These are phyloP conservation scores for Saguinus midas DNA, from an alignment of 2,113 vertebrate species.

Conservation along the genomic window DNA sequence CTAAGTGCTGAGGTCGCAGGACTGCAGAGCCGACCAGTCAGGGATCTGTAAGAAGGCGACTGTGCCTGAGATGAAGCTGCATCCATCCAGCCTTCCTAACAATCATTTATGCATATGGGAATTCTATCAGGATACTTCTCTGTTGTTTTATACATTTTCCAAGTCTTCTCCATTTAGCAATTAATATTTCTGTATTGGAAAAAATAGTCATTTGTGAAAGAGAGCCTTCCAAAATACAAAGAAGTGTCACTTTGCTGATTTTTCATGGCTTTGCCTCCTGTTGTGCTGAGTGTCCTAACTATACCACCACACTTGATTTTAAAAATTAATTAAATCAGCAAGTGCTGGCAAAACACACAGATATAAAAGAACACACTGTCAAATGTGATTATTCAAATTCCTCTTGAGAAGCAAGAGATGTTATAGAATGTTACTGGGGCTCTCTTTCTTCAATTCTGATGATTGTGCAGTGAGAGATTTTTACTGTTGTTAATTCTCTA, in stretches of 20 bases:
- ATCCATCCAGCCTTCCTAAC: neutral
- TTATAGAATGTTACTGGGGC: too few species aligned
- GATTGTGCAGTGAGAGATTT: neutral
- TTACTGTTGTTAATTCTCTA: neutral
- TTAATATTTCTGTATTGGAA: neutral
- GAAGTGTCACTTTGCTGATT: constrained; percentile 18
- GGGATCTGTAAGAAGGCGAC: neutral
- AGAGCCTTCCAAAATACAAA: neutral
- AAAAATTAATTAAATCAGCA: constrained; percentile 41
- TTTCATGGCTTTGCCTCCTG: neutral
- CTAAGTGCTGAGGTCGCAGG: neutral
- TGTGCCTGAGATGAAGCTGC: neutral
- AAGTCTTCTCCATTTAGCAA: neutral
- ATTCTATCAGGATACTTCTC: neutral
- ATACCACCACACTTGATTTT: neutral
- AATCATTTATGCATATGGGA: neutral
- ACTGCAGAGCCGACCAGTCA: neutral
- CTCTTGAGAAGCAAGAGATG: neutral
- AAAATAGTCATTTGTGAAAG: neutral
- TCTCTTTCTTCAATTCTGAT: neutral
- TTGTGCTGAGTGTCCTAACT: neutral
- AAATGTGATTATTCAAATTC: neutral
- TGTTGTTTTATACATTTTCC: neutral
- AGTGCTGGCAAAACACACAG: neutral
- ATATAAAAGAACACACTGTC: neutral